Percentiles rank a stretch among this genome's conserved stretches.
These are phyloP conservation scores for Nannobrachium achirus DNA, from an alignment of 2,113 vertebrate genomes.

Conservation along the genomic window DNA sequence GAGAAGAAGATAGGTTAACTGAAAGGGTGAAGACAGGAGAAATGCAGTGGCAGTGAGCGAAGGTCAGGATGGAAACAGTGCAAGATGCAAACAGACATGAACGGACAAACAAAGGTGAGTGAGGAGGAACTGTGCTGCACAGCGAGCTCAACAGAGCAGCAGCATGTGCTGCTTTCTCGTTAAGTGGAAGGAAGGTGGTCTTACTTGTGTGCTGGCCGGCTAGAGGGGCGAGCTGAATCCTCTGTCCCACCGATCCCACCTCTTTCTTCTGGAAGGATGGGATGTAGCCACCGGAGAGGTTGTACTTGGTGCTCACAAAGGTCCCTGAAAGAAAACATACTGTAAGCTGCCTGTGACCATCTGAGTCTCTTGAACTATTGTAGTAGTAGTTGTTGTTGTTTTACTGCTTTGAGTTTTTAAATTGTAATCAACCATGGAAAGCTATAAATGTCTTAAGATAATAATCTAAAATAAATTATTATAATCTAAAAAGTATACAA, in stretches of 20 bases:
- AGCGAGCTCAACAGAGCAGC: neutral
- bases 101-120: neutral
- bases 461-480: too few relatives aligned
- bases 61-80: conserved; percentile 1
- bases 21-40: conserved; percentile 58
- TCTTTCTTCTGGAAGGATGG: conserved; percentile 95
- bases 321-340: conserved; percentile 79
- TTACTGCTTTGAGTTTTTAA: too few relatives aligned
- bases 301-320: conserved; percentile 84
- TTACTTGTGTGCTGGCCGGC: conserved; percentile 83
- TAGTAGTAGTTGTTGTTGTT: too few relatives aligned
- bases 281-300: conserved; percentile 80
- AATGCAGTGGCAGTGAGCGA: conserved; percentile 8
- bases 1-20: conserved; percentile 72
- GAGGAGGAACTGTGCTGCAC: too few relatives aligned
- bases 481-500: too few relatives aligned
- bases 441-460: too few relatives aligned
- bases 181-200: conserved; percentile 20
- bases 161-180: too few relatives aligned
- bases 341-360: too few relatives aligned
- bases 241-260: conserved; percentile 90
- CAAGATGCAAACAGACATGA: neutral
- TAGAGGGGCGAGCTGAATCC: conserved; percentile 89
- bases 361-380: too few relatives aligned
- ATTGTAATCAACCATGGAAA: too few relatives aligned